Conservation (phyloP, 1,140 invertebrate genomes). For the Adoxophyes honmai region DNA sequence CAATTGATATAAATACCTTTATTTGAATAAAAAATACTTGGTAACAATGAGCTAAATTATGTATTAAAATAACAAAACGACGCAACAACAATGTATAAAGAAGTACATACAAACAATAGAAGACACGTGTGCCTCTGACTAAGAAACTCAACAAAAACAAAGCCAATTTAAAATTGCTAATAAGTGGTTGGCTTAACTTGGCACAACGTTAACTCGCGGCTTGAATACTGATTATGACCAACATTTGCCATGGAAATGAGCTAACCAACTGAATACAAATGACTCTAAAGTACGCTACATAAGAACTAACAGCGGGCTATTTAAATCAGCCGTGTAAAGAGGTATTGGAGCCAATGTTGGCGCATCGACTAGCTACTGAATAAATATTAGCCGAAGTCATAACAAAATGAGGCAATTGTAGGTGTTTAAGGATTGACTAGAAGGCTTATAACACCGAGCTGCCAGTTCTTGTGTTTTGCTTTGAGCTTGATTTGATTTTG, state of each 20-base stretch:
- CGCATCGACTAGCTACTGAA: not conserved
- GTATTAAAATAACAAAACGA: not conserved
- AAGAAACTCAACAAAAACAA: constrained; percentile 48
- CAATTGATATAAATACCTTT: not conserved
- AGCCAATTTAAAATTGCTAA: constrained; percentile 60
- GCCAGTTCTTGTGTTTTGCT: too few species aligned
- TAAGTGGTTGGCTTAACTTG: constrained; percentile 54
- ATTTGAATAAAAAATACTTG: not conserved
- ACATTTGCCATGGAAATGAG: constrained; percentile 43
- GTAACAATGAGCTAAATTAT: not conserved
- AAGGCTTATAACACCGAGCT: too few species aligned
- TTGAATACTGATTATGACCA: constrained; percentile 47
- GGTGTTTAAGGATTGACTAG: not conserved
- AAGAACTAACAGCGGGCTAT: not conserved
- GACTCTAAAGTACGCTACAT: not conserved
- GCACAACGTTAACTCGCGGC: constrained; percentile 35
- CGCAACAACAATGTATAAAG: not conserved
- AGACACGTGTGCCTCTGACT: constrained; percentile 34
- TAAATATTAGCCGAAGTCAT: constrained; percentile 10
- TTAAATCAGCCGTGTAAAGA: not conserved
- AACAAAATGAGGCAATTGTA: constrained; percentile 11
- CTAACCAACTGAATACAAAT: constrained; percentile 1
- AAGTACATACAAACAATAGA: constrained; percentile 27
- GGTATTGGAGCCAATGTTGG: not conserved
- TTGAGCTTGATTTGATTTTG: too few species aligned